Evolutionary conservation across 2,888 invertebrate genomes (phyloP), one percentile per base, ranked within the genome.

Genomic region (Coremacera marginata): DNA sequence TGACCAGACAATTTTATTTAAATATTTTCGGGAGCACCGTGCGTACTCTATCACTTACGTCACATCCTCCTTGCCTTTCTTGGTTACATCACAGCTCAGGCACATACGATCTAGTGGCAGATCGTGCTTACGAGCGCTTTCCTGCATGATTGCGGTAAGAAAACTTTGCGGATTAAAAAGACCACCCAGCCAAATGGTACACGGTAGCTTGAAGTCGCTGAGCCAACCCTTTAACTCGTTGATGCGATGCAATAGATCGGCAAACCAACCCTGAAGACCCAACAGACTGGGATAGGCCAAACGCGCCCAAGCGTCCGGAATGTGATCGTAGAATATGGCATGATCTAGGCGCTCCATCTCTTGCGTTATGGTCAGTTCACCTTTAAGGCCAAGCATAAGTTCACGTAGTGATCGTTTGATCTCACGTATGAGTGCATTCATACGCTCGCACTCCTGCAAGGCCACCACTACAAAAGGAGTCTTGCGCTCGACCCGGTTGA

Each of bases 121-220:
- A 89, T 98, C 98, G 89, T 98, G 97, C 90, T 95, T 97, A 37
- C 98, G 91, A 0, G 98, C 98, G 79, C 97, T 97, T 90, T 96
- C 97, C 90, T 98, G 98, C 97, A 98, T 98, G 86, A 98, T 97
- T 77, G 98, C 98, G 0, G 98, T 98, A 74, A 98, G 91, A 90
- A 98, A 98, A 31, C 98, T 98, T 90, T 98, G 98, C 0, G 98
- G 98, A 90, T 98, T 98, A 91, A 98, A 98, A 86, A 98, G 95
- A 1, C 98, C 98, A 14, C 95, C 96, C 80, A 98, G 90, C 98
- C 98, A 98, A 57, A 98, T 95, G 16, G 95, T 93, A 1, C 96
- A 91, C 0, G 98, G 97, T 79, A 98, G 91, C 92, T 94, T 86
- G 34, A 89, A 89, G 89, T 98, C 98, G 0, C 94, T 92, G 3